Conservation (phyloP, 2,888 invertebrate genomes). For the Coelogynopora nodosa region DNA sequence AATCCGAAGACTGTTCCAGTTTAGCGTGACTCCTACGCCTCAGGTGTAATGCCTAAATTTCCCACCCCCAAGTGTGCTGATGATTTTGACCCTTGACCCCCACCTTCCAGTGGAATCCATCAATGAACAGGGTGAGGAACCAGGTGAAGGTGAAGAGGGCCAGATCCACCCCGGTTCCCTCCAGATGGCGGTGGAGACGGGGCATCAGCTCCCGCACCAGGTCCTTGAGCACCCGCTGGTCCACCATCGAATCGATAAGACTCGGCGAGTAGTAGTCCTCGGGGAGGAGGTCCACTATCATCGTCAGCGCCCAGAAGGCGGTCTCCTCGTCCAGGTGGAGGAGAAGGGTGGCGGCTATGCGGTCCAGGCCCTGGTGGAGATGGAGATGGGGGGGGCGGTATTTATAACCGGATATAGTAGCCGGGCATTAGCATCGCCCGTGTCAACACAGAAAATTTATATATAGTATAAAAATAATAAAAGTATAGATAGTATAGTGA, state of each 20-base stretch:
- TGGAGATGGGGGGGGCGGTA: no score
- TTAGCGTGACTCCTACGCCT: no score
- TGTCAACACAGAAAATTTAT: no score
- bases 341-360: conserved; percentile 65
- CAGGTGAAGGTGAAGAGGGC: conserved; percentile 65
- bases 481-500: no score
- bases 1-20: no score
- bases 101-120: conserved; percentile 63
- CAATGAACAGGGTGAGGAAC: conserved; percentile 66
- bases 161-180: conserved; percentile 62
- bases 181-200: conserved; percentile 62
- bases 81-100: no score
- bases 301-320: conserved; percentile 65
- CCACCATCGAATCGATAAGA: conserved; percentile 65
- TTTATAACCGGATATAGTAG: no score
- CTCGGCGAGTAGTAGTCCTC: conserved; percentile 64
- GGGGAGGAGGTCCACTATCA: conserved; percentile 65
- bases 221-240: conserved; percentile 65
- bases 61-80: no score
- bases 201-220: conserved; percentile 65
- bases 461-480: no score
- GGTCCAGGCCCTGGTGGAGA: conserved; percentile 66
- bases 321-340: conserved; percentile 65
- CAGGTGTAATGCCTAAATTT: no score
- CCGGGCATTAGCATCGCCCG: no score